These are phyloP conservation scores for Uromys caudimaculatus DNA, from an alignment of 2,797 vertebrate genomes.

Conservation along the genomic window DNA sequence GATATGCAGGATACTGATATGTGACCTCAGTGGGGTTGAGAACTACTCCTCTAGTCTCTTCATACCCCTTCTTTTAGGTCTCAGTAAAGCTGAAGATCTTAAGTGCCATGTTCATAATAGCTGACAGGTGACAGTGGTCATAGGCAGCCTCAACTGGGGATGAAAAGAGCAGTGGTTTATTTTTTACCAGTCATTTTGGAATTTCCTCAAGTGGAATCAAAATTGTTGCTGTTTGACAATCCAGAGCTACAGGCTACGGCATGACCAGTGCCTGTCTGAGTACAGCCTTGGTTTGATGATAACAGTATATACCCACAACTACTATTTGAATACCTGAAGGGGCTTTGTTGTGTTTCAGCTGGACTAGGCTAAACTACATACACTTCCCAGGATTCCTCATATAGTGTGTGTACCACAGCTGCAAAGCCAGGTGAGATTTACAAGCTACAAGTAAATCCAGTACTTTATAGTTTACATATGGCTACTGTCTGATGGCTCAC, in stretches of 20 bases:
- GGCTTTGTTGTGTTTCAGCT: neutral
- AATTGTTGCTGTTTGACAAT: neutral
- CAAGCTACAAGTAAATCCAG: neutral
- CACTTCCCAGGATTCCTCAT: neutral
- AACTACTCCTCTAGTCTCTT: neutral
- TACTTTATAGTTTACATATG: neutral
- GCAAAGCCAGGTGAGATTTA: neutral
- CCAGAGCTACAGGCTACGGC: neutral
- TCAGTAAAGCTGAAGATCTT: neutral
- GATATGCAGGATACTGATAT: neutral
- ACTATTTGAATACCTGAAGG: neutral
- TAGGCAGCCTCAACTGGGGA: neutral
- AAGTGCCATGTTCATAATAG: neutral
- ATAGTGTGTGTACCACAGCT: no score
- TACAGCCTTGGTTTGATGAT: neutral
- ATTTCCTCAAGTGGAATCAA: conserved; percentile 6
- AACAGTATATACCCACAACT: neutral
- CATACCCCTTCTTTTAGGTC: no score
- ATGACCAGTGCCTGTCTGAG: neutral
- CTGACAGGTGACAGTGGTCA: neutral
- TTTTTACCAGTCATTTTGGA: neutral
- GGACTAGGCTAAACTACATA: neutral
- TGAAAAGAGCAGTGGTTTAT: neutral
- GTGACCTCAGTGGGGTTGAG: neutral
- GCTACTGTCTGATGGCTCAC: neutral